Percentiles rank a stretch among this genome's conserved stretches.
Evolutionary conservation across 2,888 invertebrate species (phyloP).

Genomic region (Lithophane ornitopus): DNA sequence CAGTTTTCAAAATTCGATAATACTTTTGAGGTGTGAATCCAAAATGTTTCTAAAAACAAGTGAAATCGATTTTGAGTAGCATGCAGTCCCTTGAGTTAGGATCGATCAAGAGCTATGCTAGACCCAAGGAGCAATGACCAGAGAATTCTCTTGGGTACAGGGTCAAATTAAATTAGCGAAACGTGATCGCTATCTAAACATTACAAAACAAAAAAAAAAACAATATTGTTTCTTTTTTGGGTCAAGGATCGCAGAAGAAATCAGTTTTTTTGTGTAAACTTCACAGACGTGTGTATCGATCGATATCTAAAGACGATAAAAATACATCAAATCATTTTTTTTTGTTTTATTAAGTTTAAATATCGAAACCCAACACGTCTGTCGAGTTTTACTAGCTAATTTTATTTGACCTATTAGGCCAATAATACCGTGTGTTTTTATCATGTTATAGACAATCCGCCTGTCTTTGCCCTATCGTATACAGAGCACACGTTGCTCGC

Average conservation of each 20-base stretch:
- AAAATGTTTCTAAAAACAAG: slow-evolving; percentile 3
- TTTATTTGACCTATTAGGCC: not conserved
- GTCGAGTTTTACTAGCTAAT: not conserved
- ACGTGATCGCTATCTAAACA: no score
- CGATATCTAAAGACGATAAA: no score
- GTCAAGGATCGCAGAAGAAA: no score
- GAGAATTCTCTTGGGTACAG: not conserved
- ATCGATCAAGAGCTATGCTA: not conserved
- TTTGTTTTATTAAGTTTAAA: not conserved
- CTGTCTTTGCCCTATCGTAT: slow-evolving; percentile 20
- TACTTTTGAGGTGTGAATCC: not conserved
- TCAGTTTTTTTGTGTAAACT: no score
- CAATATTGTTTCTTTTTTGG: no score
- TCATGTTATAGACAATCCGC: slow-evolving; percentile 22
- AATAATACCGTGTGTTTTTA: not conserved
- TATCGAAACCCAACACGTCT: not conserved
- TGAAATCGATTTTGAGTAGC: not conserved
- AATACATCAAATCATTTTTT: no score
- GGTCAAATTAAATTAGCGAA: no score
- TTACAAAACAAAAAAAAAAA: no score
- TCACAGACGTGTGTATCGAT: no score
- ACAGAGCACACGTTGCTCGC: slow-evolving; percentile 23
- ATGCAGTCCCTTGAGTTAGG: not conserved
- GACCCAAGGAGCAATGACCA: not conserved
- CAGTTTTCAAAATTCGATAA: slow-evolving; percentile 23